A percentile compares a stretch with the other conserved stretches of the same genome.
These are phyloP conservation scores for Papio anubis DNA, from an alignment of 2,113 vertebrate genomes.

Conservation along the genomic window DNA sequence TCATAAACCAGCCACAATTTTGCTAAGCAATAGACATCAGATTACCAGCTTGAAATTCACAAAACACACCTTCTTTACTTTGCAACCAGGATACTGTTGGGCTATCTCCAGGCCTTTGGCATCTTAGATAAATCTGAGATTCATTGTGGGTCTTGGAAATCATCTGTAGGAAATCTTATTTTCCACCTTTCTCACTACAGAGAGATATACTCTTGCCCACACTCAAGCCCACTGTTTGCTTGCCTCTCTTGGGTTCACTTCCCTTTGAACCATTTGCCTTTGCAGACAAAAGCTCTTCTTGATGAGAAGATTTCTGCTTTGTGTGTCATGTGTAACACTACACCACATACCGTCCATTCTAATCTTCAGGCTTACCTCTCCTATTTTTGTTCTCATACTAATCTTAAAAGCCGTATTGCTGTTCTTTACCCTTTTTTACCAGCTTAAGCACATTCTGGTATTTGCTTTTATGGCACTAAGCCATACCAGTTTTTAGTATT, in stretches of 20 bases:
- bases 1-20: neutral
- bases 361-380: neutral
- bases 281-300: neutral
- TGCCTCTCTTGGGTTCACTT: neutral
- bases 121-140: neutral
- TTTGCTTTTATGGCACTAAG: neutral
- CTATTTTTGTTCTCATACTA: neutral
- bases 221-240: neutral
- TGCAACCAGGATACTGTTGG: neutral
- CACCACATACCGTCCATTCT: neutral
- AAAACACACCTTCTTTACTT: neutral
- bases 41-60: neutral
- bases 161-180: neutral
- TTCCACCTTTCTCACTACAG: neutral
- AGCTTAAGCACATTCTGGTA: neutral
- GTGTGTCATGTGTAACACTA: neutral
- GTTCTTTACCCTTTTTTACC: neutral
- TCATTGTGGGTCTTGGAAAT: neutral
- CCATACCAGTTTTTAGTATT: neutral
- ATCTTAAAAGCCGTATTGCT: neutral
- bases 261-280: neutral
- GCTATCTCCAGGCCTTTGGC: neutral
- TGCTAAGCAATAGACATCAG: neutral
- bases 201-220: neutral
- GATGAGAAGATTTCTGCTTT: neutral